Base-by-base conservation (phyloP, 2,888 invertebrate genomes). In the Melinaea marsaeus region DNA sequence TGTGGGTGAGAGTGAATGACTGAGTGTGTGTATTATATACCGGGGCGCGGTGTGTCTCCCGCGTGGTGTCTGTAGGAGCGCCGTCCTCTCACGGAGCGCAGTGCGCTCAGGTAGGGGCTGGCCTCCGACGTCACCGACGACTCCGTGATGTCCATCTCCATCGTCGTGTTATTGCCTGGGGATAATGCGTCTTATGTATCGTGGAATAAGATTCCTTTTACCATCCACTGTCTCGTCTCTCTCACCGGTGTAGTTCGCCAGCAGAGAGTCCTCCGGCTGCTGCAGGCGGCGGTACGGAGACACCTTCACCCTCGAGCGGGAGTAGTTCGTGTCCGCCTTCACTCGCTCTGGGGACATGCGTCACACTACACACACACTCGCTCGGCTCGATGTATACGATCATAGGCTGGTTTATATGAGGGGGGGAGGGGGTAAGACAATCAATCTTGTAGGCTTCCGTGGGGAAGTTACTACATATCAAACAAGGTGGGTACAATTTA, bases 131-230 rank as follows among this genome's bases (percentile, higher is more conserved):
- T 46, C 35, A 76, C 75, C 0, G 86, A 86, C 0, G 80, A 65
- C 68, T 86, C 89, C 0, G 88, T 84, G 51, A 90, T 84, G 74
- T 90, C 90, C 88, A 88, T 90, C 77, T 90, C 90, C 89, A 90
- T 88, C 0, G 90, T 90, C 0, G 88, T 86, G 79, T 90, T 90
- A 79, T 90, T 90, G 55, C 90, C 90, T 90, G 74, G 7, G 73
- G 9, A 58, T n/a, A 5, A 4, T 13, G 7, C n/a, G 13, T 22
- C 11, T n/a, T n/a, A n/a, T 34, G 9, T 9, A 22, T 33, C n/a
- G 11, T 47, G 3, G 33, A 47, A 32, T 32, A 3, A 5, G n/a
- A 11, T 13, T 46, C 11, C 4, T 48, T n/a, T 11, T 42, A 1
- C 9, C 7, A 37, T 37, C 37, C 37, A 22, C 22, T 22, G 22